Evolutionary conservation across 1,140 invertebrate species (phyloP).

Genomic region (Bombus breviceps): DNA sequence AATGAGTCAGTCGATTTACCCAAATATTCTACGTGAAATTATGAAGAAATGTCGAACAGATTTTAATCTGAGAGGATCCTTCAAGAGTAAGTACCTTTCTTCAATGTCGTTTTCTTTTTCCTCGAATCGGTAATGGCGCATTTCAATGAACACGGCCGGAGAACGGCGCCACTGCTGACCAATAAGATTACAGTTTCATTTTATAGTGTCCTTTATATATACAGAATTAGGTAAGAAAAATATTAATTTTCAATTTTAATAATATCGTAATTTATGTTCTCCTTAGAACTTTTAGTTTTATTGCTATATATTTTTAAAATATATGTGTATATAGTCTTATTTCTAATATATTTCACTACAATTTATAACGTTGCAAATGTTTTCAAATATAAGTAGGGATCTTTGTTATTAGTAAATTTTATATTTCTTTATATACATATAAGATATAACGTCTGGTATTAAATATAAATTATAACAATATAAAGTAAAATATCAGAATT

Average conservation of each 20-base stretch:
- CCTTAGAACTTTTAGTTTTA: neutral
- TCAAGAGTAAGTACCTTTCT: slow-evolving; percentile 40
- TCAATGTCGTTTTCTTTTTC: slow-evolving; percentile 55
- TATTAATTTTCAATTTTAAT: neutral
- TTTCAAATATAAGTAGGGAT: neutral
- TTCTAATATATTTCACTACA: neutral
- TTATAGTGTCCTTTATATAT: neutral
- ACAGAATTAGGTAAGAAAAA: neutral
- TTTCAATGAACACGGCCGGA: slow-evolving; percentile 26
- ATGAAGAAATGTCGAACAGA: slow-evolving; percentile 24
- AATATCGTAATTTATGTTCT: neutral
- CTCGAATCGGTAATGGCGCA: slow-evolving; percentile 39
- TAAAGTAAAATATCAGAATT: neutral
- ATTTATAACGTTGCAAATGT: neutral
- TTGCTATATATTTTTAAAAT: neutral
- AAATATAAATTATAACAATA: neutral
- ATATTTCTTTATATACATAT: neutral
- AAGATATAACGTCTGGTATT: neutral
- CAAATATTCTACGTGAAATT: slow-evolving; percentile 26
- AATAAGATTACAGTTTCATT: neutral
- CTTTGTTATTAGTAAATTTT: neutral
- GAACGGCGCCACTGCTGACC: slow-evolving; percentile 16
- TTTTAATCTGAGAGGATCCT: slow-evolving; percentile 37
- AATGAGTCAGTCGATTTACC: slow-evolving; percentile 30
- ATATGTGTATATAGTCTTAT: neutral